These are phyloP conservation scores for Acrocephalus arundinaceus DNA, from an alignment of 2,113 vertebrate genomes.

Conservation along the genomic window DNA sequence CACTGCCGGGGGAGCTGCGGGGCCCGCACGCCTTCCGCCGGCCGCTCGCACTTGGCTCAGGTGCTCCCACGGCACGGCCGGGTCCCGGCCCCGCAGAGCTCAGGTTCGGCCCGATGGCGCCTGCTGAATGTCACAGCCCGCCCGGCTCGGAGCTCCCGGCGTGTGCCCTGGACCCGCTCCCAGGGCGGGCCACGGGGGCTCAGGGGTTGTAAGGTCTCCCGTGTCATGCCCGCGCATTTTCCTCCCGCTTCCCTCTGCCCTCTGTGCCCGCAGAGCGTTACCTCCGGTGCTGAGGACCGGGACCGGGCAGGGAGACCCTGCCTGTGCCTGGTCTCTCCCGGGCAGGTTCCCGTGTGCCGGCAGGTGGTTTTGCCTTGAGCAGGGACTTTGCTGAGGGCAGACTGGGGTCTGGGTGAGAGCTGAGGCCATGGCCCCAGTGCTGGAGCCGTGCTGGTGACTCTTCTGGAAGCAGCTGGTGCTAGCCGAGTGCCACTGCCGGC, in stretches of 20 bases:
- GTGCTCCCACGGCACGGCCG: not conserved
- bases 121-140: rapidly evolving
- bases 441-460: rapidly evolving
- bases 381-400: not conserved
- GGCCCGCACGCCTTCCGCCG: not conserved
- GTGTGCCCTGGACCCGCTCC: rapidly evolving
- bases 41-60: rapidly evolving
- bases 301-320: not conserved
- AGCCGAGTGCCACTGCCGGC: not conserved
- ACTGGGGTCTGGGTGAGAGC: not conserved
- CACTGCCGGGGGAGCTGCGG: not conserved
- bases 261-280: not conserved
- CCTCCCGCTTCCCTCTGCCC: not conserved
- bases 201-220: not conserved
- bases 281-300: rapidly evolving
- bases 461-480: not conserved
- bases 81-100: not conserved
- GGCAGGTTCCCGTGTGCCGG: not conserved
- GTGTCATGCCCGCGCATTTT: rapidly evolving
- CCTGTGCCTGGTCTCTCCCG: not conserved
- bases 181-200: rapidly evolving
- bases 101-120: rapidly evolving
- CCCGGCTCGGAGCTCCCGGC: not conserved
- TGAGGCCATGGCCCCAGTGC: rapidly evolving
- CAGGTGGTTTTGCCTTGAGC: not conserved